These are phyloP conservation scores for Cantharis rufa DNA, from an alignment of 2,888 invertebrate genomes.

Conservation along the genomic window DNA sequence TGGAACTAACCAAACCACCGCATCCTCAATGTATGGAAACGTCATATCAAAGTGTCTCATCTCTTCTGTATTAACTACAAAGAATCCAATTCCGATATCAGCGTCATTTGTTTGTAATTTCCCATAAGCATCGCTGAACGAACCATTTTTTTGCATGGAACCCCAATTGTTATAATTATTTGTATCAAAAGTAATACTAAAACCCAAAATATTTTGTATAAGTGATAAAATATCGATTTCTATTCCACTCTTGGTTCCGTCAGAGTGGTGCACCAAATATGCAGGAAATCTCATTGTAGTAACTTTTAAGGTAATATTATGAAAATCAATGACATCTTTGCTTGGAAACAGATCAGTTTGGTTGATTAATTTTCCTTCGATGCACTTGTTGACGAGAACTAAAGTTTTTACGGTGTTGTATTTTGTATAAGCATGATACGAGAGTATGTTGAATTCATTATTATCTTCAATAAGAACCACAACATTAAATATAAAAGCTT, in stretches of 20 bases:
- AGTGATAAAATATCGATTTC: not conserved
- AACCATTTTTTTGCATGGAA: not conserved
- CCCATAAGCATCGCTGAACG: not conserved
- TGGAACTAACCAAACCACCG: not conserved
- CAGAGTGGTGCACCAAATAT: not conserved
- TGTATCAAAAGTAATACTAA: not conserved
- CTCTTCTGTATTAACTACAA: not conserved
- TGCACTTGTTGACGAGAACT: not conserved
- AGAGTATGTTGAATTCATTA: not conserved
- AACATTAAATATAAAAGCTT: not conserved
- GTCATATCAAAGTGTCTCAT: not conserved
- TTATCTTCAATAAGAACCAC: not conserved
- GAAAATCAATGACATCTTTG: not conserved
- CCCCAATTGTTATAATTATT: not conserved
- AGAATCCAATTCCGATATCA: not conserved
- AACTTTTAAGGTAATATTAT: not conserved
- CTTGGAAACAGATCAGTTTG: not conserved
- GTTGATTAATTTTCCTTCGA: not conserved
- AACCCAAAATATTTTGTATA: not conserved
- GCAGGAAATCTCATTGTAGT: not conserved
- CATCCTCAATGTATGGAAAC: not conserved
- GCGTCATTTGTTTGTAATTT: not conserved
- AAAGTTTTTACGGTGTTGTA: not conserved
- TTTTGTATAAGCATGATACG: not conserved
- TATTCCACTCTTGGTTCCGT: not conserved